phyloP scores from a whole-genome alignment of 2,113 vertebrate genomes.

The Manacus vitellinus region DNA sequence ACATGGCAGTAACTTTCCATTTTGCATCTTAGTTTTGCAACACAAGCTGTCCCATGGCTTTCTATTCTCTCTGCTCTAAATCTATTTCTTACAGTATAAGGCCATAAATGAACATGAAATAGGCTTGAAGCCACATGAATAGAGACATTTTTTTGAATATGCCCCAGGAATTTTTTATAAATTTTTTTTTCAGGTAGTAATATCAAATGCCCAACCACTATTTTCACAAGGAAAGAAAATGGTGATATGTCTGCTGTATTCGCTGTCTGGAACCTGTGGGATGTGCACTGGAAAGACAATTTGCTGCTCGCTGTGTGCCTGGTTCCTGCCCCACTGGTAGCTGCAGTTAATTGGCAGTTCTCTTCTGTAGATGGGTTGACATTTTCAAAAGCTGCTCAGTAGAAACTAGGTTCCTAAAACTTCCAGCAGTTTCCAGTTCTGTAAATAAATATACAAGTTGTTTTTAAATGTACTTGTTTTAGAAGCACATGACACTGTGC shows the following conservation, averaged over 20 bases:
- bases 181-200: not conserved
- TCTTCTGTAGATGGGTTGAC: not conserved
- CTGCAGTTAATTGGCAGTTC: not conserved
- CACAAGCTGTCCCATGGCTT: not conserved
- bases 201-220: not conserved
- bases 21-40: not conserved
- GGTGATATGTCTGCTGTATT: not conserved
- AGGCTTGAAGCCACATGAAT: not conserved
- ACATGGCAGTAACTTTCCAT: not conserved
- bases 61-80: not conserved
- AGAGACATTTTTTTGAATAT: not conserved
- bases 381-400: not conserved
- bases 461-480: not conserved
- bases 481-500: not conserved
- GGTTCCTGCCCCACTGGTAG: not conserved
- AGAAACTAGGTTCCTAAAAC: not conserved
- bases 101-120: not conserved
- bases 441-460: not conserved
- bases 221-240: not conserved
- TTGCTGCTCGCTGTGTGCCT: not conserved
- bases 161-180: not conserved
- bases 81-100: not conserved
- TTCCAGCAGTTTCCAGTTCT: not conserved
- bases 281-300: not conserved
- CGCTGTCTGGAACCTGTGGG: not conserved